These are phyloP conservation scores for Origma solitaria DNA, from an alignment of 2,113 vertebrate genomes.

Conservation along the genomic window DNA sequence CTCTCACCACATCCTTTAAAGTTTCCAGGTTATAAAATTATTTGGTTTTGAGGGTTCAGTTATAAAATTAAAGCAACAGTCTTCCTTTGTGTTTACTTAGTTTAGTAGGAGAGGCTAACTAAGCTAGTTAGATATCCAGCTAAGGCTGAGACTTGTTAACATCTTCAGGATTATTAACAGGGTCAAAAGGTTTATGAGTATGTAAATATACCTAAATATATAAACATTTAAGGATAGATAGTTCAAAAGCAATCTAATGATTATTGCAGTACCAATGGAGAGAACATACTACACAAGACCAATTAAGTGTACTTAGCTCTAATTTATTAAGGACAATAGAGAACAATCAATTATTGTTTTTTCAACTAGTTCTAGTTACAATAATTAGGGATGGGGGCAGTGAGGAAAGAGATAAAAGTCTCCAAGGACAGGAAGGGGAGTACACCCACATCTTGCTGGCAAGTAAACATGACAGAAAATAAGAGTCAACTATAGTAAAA, in stretches of 20 bases:
- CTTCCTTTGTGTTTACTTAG: neutral
- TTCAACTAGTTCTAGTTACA: neutral
- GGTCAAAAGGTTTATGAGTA: neutral
- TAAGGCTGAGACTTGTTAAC: neutral
- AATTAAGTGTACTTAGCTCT: neutral
- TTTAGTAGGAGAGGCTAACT: neutral
- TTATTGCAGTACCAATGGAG: neutral
- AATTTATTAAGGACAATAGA: neutral
- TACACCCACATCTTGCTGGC: neutral
- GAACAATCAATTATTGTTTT: neutral
- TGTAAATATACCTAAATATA: neutral
- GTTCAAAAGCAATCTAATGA: neutral
- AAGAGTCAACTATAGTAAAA: neutral
- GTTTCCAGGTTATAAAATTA: constrained; percentile 9
- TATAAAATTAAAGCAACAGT: neutral
- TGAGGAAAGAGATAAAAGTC: neutral
- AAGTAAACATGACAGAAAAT: neutral
- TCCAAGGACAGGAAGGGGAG: neutral
- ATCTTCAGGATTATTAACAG: neutral
- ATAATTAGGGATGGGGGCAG: neutral
- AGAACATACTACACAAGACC: neutral
- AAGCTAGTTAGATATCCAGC: neutral
- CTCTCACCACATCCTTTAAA: constrained; percentile 59
- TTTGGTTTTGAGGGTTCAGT: constrained; percentile 23
- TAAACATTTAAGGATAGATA: neutral